phyloP scores from a whole-genome alignment of 2,113 vertebrate species.

The Sminthopsis crassicaudata region DNA sequence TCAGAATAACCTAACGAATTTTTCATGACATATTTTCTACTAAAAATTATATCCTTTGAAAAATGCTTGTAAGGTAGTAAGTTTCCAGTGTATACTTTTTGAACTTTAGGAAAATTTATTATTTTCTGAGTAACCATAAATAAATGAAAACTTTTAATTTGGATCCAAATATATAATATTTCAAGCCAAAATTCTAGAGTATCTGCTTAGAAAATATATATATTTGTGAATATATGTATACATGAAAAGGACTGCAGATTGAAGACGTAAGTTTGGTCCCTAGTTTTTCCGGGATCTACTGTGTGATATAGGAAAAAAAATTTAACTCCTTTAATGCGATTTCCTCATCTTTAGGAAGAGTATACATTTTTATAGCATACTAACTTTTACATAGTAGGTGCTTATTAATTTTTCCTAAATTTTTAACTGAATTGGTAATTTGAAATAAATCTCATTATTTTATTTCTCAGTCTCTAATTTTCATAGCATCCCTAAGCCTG shows the following conservation, averaged over 20 bases:
- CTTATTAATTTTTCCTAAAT: not conserved
- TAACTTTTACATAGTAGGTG: not conserved
- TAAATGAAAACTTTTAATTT: not conserved
- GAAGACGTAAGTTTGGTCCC: not conserved
- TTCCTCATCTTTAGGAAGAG: not conserved
- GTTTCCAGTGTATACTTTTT: not conserved
- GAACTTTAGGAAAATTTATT: not conserved
- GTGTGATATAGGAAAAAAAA: not conserved
- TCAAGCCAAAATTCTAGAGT: constrained; percentile 17
- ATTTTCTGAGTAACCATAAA: constrained; percentile 14
- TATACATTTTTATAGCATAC: not conserved
- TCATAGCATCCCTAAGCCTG: not conserved
- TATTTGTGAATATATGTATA: not conserved
- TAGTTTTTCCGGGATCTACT: not conserved
- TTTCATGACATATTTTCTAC: constrained; percentile 39
- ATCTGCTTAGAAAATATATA: not conserved
- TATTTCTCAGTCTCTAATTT: not conserved
- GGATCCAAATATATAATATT: constrained; percentile 15
- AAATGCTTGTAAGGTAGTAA: constrained; percentile 2
- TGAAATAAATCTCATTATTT: not conserved
- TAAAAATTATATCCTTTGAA: constrained; percentile 54
- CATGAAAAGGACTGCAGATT: not conserved
- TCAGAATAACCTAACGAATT: constrained; percentile 51
- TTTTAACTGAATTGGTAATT: not conserved
- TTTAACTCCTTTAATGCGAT: not conserved